Conservation (phyloP, 2,888 invertebrate species). For the Oligia fasciuncula region DNA sequence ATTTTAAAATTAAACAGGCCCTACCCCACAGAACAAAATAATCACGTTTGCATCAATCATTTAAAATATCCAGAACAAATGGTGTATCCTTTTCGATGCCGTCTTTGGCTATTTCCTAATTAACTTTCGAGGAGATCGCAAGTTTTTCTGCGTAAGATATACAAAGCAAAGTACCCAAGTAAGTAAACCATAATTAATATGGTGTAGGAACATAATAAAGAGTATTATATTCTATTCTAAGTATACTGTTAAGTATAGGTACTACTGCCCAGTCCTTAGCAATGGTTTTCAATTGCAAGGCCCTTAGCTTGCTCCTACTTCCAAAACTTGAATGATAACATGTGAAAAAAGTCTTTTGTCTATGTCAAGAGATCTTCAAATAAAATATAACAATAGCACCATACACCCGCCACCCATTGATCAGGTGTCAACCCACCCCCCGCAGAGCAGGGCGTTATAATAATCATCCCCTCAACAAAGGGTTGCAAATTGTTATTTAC, state of each 20-base stretch:
- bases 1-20: conserved; percentile 44
- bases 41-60: neutral
- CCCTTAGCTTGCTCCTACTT: neutral
- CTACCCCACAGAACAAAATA: conserved; percentile 6
- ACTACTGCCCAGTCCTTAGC: neutral
- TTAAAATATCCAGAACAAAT: neutral
- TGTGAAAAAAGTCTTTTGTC: conserved; percentile 24
- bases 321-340: conserved; percentile 7
- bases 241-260: too few relatives aligned
- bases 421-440: conserved; percentile 83
- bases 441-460: conserved; percentile 74
- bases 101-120: too few relatives aligned
- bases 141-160: neutral
- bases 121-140: neutral
- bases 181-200: neutral
- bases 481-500: conserved; percentile 89
- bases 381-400: conserved; percentile 64
- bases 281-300: neutral
- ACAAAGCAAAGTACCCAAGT: neutral
- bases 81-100: neutral
- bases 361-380: conserved; percentile 47
- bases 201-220: neutral
- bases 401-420: conserved; percentile 73
- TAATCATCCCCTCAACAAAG: conserved; percentile 82
- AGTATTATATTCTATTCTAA: neutral